Conservation (phyloP, 2,888 invertebrate species). For the Altica lythri region DNA sequence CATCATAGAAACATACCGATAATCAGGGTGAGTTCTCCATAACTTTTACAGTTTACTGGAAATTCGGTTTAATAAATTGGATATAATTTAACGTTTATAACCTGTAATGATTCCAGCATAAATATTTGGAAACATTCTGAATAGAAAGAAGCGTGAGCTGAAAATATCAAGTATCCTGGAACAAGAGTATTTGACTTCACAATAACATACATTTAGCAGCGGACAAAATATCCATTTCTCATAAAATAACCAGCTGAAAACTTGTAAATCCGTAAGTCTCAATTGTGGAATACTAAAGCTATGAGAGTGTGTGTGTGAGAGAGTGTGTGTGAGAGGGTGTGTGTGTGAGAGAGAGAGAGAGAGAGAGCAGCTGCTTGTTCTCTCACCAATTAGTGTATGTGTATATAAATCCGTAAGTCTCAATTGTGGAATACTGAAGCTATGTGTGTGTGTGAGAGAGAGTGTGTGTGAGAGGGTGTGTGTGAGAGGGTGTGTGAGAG, state of each 20-base stretch:
- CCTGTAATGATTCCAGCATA: slow-evolving; percentile 4
- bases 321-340: too few species aligned
- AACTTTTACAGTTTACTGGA: slow-evolving; percentile 2
- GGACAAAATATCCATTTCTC: background rate
- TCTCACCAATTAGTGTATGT: background rate
- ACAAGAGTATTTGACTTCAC: background rate
- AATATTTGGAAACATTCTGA: background rate
- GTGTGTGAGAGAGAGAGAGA: background rate
- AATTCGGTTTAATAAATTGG: background rate
- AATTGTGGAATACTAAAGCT: background rate
- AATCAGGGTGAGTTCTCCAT: slow-evolving; percentile 7
- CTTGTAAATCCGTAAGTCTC: background rate
- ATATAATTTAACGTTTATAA: slow-evolving; percentile 5
- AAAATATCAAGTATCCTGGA: background rate
- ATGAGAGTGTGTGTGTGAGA: too few species aligned
- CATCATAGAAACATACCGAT: background rate
- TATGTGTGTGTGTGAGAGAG: too few species aligned
- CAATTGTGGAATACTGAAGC: background rate
- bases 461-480: too few species aligned
- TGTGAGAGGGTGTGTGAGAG: too few species aligned
- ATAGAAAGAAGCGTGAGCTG: background rate
- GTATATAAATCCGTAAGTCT: background rate
- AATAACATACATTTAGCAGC: too few species aligned
- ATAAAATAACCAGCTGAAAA: background rate
- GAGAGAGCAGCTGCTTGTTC: background rate